A percentile compares a stretch with the other conserved stretches of the same genome.
These are phyloP conservation scores for Porites divaricata DNA, from an alignment of 92 coral and sea anemone genomes.

Conservation along the genomic window DNA sequence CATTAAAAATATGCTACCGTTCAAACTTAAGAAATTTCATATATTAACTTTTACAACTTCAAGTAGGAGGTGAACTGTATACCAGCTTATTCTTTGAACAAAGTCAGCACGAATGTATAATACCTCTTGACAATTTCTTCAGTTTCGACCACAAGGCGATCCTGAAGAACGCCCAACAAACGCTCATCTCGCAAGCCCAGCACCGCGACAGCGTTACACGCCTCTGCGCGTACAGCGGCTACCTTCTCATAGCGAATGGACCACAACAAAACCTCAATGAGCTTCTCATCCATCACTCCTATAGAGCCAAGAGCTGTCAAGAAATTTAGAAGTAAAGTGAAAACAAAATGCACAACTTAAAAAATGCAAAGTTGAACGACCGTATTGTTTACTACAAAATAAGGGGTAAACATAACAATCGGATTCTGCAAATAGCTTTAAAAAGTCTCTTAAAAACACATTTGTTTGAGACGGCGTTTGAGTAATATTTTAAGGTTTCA, in stretches of 20 bases:
- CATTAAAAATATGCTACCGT: too few relatives aligned
- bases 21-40: too few relatives aligned
- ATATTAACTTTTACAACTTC: too few relatives aligned
- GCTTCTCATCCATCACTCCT: constrained; percentile 79
- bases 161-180: constrained; percentile 89
- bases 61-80: too few relatives aligned
- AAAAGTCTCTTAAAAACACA: too few relatives aligned
- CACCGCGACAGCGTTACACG: constrained; percentile 94
- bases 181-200: constrained; percentile 88
- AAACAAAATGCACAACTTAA: not conserved
- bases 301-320: constrained; percentile 83
- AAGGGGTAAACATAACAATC: too few relatives aligned
- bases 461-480: too few relatives aligned
- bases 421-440: too few relatives aligned
- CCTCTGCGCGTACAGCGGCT: constrained; percentile 99
- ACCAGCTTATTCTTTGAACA: too few relatives aligned
- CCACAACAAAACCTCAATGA: constrained; percentile 91
- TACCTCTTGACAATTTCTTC: constrained; percentile 95
- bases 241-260: constrained; percentile 93
- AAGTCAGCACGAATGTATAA: not conserved
- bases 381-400: too few relatives aligned
- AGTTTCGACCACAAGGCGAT: constrained; percentile 93
- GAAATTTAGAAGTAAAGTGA: not conserved
- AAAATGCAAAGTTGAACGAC: too few relatives aligned
- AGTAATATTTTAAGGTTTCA: too few relatives aligned